Evolutionary conservation across 2,797 vertebrate species (phyloP).

Genomic region (Sebastes taczanowskii): DNA sequence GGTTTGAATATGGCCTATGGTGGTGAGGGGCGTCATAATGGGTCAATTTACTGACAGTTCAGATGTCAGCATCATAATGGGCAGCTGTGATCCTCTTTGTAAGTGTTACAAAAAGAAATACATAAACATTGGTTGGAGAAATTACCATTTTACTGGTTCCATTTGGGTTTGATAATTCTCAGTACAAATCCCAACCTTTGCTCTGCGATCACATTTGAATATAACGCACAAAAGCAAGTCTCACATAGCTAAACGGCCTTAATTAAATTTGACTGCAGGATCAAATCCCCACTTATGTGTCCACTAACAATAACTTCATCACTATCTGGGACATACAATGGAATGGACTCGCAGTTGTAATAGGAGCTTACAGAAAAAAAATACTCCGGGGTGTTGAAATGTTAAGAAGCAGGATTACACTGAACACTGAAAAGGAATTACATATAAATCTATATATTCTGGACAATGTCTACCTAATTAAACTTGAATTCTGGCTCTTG

Average conservation of each 20-base stretch:
- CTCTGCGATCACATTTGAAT: slow-evolving; percentile 16
- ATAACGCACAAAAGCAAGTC: slow-evolving; percentile 26
- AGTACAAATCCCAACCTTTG: slow-evolving; percentile 18
- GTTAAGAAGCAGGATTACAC: slow-evolving; percentile 70
- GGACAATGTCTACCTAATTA: slow-evolving; percentile 70
- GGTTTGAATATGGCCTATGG: slow-evolving; percentile 25
- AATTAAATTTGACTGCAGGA: slow-evolving; percentile 62
- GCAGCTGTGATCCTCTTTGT: not conserved
- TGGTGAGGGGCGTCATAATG: slow-evolving; percentile 4
- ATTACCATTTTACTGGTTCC: not conserved
- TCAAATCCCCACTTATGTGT: slow-evolving; percentile 64
- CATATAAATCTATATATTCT: slow-evolving; percentile 66
- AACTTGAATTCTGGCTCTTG: slow-evolving; percentile 55
- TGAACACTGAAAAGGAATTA: slow-evolving; percentile 65
- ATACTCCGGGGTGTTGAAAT: slow-evolving; percentile 54
- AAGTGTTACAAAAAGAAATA: not conserved
- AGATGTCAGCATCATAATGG: slow-evolving; percentile 23
- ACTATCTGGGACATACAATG: slow-evolving; percentile 56
- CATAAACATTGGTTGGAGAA: not conserved
- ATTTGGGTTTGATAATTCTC: slow-evolving; percentile 10
- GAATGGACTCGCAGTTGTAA: slow-evolving; percentile 39
- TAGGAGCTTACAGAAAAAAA: slow-evolving; percentile 57
- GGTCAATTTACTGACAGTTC: slow-evolving; percentile 29
- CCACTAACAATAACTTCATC: slow-evolving; percentile 69
- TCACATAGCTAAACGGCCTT: slow-evolving; percentile 31